Base-by-base conservation (phyloP, 2,113 vertebrate species). In the Erythrocercus mccallii region DNA sequence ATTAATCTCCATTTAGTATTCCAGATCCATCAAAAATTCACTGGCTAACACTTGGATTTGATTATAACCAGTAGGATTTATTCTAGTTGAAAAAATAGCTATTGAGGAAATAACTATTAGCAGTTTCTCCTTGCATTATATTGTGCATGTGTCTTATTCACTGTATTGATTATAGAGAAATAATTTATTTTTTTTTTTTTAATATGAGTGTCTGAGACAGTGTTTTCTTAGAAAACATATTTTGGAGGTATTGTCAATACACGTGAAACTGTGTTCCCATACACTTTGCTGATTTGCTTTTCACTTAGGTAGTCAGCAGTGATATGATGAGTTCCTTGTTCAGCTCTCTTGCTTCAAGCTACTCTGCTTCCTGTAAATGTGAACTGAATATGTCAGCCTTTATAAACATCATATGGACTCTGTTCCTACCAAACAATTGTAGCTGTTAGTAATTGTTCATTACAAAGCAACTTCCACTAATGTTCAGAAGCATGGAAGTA, bases 401-500 rank as follows among this genome's bases (percentile, higher is more conserved):
- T 80, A 83, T 94, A 94, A 95, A 76, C 30, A 80, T 91, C 93
- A 90, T 51, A 58, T 86, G 90, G 74, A 60, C 50, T 71, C 62
- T 65, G 38, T 94, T 94, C 84, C 56, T 81, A 58, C 87, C 74
- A 94, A 87, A 94, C 87, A 95, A 69, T 61, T 92, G 92, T 85
- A 94, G 87, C 93, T 96, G 90, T 90, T 95, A 77, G 92, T 93
- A 90, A 94, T 91, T 95, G 81, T 93, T 97, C 92, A 81, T 94
- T 96, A 88, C 56, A 64, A 88, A 78, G 81, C 86, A 92, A 93
- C 85, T 96, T 95, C 89, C 85, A 94, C 81, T 82, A 66, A 82
- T 86, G 90, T 82, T 88, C 66, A 91, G 87, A 87, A 91, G 74
- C 73, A 95, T 95, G 96, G 95, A 95, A 95, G 73, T 96, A 90